Conservation (phyloP, 2,797 vertebrate species). For the Alcedo atthis region DNA sequence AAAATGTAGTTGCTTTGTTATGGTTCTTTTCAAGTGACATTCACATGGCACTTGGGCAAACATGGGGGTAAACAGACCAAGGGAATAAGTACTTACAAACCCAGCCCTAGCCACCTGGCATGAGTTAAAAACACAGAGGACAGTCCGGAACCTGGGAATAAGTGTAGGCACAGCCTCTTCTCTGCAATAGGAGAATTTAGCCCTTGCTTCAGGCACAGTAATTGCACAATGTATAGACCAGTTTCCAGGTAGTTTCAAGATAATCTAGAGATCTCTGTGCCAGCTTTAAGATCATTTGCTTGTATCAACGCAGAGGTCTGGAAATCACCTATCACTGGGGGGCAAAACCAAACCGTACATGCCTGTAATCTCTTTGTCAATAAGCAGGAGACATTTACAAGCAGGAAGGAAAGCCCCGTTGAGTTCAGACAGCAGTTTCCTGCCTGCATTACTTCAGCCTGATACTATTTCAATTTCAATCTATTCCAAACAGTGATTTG, state of each 20-base stretch:
- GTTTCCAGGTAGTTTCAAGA: background rate
- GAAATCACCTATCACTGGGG: conserved; percentile 60
- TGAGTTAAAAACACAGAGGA: background rate
- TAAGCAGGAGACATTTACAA: conserved; percentile 71
- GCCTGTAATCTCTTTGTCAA: conserved; percentile 65
- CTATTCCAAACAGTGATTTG: conserved; percentile 66
- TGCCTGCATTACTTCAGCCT: conserved; percentile 73
- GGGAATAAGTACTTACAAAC: conserved; percentile 38
- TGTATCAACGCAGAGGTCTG: background rate
- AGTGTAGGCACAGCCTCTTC: background rate
- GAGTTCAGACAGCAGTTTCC: conserved; percentile 76
- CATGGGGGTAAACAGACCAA: conserved; percentile 29
- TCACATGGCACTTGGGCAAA: conserved; percentile 36
- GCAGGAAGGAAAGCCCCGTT: conserved; percentile 79
- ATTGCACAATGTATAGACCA: background rate
- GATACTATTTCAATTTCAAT: conserved; percentile 71
- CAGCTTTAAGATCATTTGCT: conserved; percentile 31
- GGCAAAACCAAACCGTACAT: conserved; percentile 64
- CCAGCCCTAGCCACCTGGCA: conserved; percentile 21
- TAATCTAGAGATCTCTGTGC: background rate
- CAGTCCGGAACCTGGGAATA: background rate
- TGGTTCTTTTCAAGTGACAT: conserved; percentile 21
- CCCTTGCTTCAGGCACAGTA: background rate
- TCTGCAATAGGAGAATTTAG: background rate
- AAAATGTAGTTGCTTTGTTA: conserved; percentile 26